Percentiles rank a stretch among this genome's conserved stretches.
Evolutionary conservation across 2,888 invertebrate species (phyloP).

Genomic region (Busseola fusca): DNA sequence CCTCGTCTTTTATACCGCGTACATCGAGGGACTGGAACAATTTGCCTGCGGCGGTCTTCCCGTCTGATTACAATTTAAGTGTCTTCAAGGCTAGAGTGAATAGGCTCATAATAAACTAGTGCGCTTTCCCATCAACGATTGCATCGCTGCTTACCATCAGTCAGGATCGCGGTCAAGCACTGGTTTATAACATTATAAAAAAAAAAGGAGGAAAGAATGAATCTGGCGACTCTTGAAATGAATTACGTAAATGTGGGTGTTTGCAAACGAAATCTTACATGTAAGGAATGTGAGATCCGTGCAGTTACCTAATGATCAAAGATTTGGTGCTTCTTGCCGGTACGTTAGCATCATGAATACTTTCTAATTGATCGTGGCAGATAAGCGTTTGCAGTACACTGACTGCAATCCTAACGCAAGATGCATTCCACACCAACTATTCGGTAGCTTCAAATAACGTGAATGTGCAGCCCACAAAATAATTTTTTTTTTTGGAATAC

Average conservation of each 20-base stretch:
- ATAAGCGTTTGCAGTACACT: conserved; percentile 25
- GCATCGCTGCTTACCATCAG: too few species aligned
- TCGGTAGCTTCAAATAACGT: neutral
- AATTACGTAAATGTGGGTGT: conserved; percentile 3
- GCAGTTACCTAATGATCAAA: conserved; percentile 43
- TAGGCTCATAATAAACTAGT: too few species aligned
- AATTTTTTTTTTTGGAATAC: too few species aligned
- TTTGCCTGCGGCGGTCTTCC: too few species aligned
- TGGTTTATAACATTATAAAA: too few species aligned
- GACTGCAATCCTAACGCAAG: conserved; percentile 12
- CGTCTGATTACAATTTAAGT: too few species aligned
- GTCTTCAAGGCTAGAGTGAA: too few species aligned
- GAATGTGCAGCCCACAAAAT: too few species aligned
- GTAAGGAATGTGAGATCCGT: conserved; percentile 31
- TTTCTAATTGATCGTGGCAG: conserved; percentile 52
- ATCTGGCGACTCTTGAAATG: neutral
- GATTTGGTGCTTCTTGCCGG: conserved; percentile 25
- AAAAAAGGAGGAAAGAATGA: neutral
- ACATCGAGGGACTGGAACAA: too few species aligned
- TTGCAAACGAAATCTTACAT: neutral
- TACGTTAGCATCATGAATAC: conserved; percentile 28
- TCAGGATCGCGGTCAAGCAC: too few species aligned
- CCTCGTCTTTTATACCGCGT: too few species aligned
- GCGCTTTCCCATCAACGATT: too few species aligned
- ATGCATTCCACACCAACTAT: conserved; percentile 3